Evolutionary conservation across 1,140 invertebrate genomes (phyloP).

Genomic region (Bombus pyrosoma): DNA sequence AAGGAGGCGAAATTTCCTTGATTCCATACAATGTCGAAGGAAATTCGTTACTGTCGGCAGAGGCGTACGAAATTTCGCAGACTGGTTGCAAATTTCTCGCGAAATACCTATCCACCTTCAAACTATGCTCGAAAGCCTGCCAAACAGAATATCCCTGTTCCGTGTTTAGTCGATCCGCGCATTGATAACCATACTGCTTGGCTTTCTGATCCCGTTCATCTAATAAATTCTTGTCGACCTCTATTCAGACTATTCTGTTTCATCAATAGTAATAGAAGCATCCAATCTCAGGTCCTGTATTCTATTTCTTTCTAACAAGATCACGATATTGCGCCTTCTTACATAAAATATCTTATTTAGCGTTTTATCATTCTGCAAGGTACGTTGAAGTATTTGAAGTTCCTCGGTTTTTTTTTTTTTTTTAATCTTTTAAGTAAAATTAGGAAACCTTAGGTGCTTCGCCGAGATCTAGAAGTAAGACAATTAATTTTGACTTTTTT

Average conservation of each 20-base stretch:
- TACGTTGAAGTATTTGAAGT: background rate
- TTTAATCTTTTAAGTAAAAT: too few relatives aligned
- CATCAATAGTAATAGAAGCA: background rate
- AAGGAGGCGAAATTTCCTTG: background rate
- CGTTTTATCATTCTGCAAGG: background rate
- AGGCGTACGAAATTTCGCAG: constrained; percentile 9
- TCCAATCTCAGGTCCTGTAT: background rate
- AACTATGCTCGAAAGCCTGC: constrained; percentile 12
- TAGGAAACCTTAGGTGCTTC: too few relatives aligned
- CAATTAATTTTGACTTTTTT: too few relatives aligned
- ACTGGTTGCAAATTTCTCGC: constrained; percentile 3
- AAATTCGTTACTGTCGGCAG: constrained; percentile 8
- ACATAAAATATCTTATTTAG: background rate
- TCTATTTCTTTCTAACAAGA: background rate
- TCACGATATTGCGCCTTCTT: background rate
- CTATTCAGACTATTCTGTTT: background rate
- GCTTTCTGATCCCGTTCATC: background rate
- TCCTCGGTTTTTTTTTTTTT: too few relatives aligned
- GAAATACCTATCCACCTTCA: constrained; percentile 6
- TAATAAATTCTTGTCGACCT: constrained; percentile 1
- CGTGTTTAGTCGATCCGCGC: background rate
- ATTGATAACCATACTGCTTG: background rate
- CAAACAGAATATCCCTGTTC: background rate
- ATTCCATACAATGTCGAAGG: constrained; percentile 19
- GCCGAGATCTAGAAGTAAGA: too few relatives aligned